These are phyloP conservation scores for Sinosuthora webbiana DNA, from an alignment of 2,113 vertebrate genomes.

Conservation along the genomic window DNA sequence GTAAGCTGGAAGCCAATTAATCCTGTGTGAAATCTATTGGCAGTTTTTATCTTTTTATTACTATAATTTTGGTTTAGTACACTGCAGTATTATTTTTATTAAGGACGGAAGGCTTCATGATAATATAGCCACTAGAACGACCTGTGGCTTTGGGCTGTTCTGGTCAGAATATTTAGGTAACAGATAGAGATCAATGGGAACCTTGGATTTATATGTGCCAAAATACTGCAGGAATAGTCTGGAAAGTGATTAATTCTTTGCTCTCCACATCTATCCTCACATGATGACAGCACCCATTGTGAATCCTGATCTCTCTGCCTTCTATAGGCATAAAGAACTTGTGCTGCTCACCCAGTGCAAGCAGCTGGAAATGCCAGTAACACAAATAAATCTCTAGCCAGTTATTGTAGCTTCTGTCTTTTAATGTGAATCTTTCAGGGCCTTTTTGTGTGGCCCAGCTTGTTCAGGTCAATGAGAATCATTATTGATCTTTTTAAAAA, in stretches of 20 bases:
- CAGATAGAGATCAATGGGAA: background rate
- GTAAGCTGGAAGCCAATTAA: background rate
- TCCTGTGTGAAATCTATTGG: background rate
- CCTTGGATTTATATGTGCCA: background rate
- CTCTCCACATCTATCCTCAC: background rate
- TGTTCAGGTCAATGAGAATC: background rate
- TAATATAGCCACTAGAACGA: background rate
- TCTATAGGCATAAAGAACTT: background rate
- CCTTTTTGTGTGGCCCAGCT: background rate
- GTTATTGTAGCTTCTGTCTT: background rate
- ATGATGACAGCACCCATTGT: background rate
- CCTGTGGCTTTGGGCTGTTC: background rate
- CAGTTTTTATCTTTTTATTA: background rate
- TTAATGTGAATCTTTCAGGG: background rate
- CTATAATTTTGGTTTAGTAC: background rate
- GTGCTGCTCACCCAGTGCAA: background rate
- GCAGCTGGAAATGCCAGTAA: background rate
- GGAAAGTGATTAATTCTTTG: background rate
- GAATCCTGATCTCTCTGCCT: background rate
- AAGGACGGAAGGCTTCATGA: background rate
- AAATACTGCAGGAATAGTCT: background rate
- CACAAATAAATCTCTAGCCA: background rate
- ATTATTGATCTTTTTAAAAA: background rate
- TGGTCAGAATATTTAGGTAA: background rate
- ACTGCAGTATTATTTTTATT: background rate